These are phyloP conservation scores for Orientallactaga bullata DNA, from an alignment of 2,113 vertebrate genomes.

Conservation along the genomic window DNA sequence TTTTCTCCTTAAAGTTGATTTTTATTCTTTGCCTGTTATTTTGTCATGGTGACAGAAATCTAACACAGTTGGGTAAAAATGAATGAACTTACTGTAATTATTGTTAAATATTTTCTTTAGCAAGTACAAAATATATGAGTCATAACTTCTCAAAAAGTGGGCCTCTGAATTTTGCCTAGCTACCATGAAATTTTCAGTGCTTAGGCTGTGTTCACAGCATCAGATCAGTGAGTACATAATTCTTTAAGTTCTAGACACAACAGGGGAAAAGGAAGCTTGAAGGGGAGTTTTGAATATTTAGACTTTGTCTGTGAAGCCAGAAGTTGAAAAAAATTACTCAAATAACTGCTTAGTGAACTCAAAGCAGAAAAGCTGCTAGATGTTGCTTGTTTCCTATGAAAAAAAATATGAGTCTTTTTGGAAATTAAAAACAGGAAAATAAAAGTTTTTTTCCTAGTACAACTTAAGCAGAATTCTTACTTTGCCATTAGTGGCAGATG, in stretches of 20 bases:
- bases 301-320: neutral
- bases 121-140: neutral
- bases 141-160: neutral
- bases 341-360: neutral
- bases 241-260: neutral
- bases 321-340: neutral
- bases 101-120: neutral
- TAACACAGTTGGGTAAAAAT: neutral
- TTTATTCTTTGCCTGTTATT: too few species aligned
- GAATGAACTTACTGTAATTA: neutral
- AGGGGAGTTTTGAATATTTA: neutral
- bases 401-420: neutral
- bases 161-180: neutral
- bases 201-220: neutral
- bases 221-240: neutral
- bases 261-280: neutral
- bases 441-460: neutral
- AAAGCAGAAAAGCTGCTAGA: neutral
- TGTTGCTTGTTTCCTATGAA: neutral
- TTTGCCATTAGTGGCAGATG: neutral
- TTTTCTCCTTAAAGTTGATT: neutral
- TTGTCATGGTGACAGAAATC: neutral
- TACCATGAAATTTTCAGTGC: neutral
- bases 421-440: neutral
- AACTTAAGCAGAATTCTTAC: neutral